A percentile compares a stretch with the other conserved stretches of the same genome.
Conservation (phyloP, 2,888 invertebrate genomes). For the Cheiracanthium punctorium region DNA sequence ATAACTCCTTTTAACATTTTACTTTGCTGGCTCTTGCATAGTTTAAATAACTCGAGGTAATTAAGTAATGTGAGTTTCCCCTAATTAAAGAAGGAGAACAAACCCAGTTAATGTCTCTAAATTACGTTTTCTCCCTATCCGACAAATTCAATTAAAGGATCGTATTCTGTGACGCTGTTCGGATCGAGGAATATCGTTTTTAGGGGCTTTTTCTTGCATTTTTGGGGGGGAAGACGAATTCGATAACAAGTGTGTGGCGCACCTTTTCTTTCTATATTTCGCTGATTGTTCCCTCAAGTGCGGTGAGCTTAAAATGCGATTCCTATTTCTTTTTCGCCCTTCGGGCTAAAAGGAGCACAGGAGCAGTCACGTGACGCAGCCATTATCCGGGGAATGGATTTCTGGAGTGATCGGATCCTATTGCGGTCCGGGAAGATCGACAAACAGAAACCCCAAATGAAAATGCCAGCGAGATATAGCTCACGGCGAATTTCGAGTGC, state of each 20-base stretch:
- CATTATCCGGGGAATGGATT: constrained; percentile 12
- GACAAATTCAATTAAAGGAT: constrained; percentile 6
- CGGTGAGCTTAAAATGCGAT: not conserved
- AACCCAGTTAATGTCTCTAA: not conserved
- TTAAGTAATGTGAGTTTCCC: constrained; percentile 12
- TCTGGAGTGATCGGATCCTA: constrained; percentile 6
- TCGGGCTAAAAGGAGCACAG: not conserved
- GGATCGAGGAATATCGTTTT: not conserved
- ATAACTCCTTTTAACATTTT: constrained; percentile 9
- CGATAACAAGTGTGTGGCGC: constrained; percentile 11
- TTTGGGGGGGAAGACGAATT: not conserved
- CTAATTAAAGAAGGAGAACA: constrained; percentile 15
- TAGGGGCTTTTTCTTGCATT: not conserved
- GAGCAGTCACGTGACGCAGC: constrained; percentile 4
- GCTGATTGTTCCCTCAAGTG: not conserved
- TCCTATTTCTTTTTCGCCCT: constrained; percentile 8
- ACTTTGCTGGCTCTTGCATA: not conserved
- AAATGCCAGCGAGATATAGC: not conserved
- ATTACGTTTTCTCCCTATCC: constrained; percentile 4
- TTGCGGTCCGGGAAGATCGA: constrained; percentile 10
- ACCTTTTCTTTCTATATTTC: not conserved
- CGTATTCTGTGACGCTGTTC: not conserved
- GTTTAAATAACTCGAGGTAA: not conserved
- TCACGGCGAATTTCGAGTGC: not conserved
- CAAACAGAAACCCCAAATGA: not conserved